Conservation (phyloP, 2,888 invertebrate species). For the Incurvaria masculella region DNA sequence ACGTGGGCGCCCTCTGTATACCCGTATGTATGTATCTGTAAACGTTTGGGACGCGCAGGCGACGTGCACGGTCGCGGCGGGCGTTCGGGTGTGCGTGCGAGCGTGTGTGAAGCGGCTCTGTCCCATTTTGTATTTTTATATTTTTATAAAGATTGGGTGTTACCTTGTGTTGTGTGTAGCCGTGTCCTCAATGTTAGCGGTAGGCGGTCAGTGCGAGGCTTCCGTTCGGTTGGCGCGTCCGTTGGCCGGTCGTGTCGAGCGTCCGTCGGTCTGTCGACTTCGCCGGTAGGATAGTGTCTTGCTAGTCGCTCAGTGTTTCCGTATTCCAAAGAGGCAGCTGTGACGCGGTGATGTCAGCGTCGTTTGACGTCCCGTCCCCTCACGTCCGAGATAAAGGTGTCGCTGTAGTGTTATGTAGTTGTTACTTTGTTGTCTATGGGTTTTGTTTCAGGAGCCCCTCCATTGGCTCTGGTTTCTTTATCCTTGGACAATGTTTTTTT, state of each 20-base stretch:
- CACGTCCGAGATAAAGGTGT: not conserved
- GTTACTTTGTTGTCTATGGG: not conserved
- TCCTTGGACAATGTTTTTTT: not conserved
- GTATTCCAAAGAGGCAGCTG: too few species aligned
- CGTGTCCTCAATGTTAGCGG: not conserved
- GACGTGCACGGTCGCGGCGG: too few species aligned
- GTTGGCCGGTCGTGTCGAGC: too few species aligned
- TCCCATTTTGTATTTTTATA: constrained; percentile 58
- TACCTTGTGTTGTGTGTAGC: not conserved
- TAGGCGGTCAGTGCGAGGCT: too few species aligned
- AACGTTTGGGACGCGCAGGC: too few species aligned
- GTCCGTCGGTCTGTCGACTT: too few species aligned
- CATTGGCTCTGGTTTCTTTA: not conserved
- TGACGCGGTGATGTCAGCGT: too few species aligned
- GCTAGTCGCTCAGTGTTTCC: too few species aligned
- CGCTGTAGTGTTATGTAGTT: not conserved
- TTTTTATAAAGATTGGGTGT: constrained; percentile 44
- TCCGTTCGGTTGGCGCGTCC: too few species aligned
- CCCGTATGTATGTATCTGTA: too few species aligned
- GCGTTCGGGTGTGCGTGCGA: not conserved
- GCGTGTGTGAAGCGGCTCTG: constrained; percentile 36
- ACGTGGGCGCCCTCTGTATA: too few species aligned
- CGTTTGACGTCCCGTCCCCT: not conserved
- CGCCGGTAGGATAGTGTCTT: too few species aligned
- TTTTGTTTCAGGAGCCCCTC: not conserved